Evolutionary conservation across 2,888 invertebrate genomes (phyloP).

Genomic region (Eupithecia subumbrata): DNA sequence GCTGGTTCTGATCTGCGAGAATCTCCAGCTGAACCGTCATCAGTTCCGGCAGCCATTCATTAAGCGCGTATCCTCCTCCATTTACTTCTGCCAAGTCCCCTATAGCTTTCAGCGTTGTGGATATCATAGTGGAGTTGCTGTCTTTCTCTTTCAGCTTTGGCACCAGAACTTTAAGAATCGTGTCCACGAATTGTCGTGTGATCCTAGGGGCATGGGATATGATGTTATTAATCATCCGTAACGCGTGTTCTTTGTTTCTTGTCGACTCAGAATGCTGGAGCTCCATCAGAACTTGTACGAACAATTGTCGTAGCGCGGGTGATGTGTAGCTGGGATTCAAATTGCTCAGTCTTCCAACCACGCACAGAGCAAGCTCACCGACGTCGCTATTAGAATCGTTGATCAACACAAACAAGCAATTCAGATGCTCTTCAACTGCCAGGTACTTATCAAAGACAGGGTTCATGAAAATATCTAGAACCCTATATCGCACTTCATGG

Average conservation of each 20-base stretch:
- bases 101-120: slow-evolving; percentile 95
- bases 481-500: slow-evolving; percentile 95
- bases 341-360: slow-evolving; percentile 94
- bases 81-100: slow-evolving; percentile 98
- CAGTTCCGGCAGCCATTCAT: slow-evolving; percentile 94
- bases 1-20: slow-evolving; percentile 96
- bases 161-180: slow-evolving; percentile 94
- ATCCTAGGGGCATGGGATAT: slow-evolving; percentile 97
- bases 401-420: slow-evolving; percentile 95
- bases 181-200: slow-evolving; percentile 97
- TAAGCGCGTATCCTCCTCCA: slow-evolving; percentile 93
- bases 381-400: slow-evolving; percentile 99
- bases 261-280: slow-evolving; percentile 97
- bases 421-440: slow-evolving; percentile 97
- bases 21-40: slow-evolving; percentile 95
- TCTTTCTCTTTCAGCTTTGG: slow-evolving; percentile 95
- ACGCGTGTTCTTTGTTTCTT: slow-evolving; percentile 97
- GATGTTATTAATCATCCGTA: slow-evolving; percentile 96
- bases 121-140: slow-evolving; percentile 94
- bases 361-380: slow-evolving; percentile 95
- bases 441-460: slow-evolving; percentile 95
- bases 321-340: slow-evolving; percentile 99
- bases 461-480: slow-evolving; percentile 94
- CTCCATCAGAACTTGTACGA: slow-evolving; percentile 96
- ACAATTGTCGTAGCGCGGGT: slow-evolving; percentile 95